phyloP scores from a whole-genome alignment of 2,888 invertebrate genomes.

The Lasioglossum villosulum region DNA sequence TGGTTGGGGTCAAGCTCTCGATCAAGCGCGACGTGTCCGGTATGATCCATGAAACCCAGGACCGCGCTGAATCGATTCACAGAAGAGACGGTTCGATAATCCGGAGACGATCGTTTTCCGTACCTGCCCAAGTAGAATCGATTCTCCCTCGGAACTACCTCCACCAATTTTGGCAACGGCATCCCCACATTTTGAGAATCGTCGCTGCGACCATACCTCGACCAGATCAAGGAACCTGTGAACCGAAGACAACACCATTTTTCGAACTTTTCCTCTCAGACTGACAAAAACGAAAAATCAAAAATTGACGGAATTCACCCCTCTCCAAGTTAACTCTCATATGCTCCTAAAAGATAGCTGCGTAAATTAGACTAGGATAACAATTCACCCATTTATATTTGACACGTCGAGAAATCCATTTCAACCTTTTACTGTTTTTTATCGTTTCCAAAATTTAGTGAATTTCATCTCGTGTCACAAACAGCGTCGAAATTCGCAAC shows the following conservation, averaged over 20 bases:
- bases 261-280: too few relatives aligned
- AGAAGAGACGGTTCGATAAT: conserved; percentile 39
- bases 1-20: conserved; percentile 27
- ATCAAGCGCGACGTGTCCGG: conserved; percentile 30
- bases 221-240: conserved; percentile 33
- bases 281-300: too few relatives aligned
- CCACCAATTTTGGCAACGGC: conserved; percentile 57
- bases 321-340: too few relatives aligned
- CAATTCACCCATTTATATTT: too few relatives aligned
- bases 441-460: background rate
- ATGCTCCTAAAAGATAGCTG: too few relatives aligned
- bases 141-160: conserved; percentile 76
- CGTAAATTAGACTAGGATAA: too few relatives aligned
- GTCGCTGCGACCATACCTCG: conserved; percentile 76
- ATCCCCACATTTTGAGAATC: conserved; percentile 42
- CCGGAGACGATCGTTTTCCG: conserved; percentile 77
- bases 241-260: background rate
- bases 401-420: too few relatives aligned
- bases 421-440: too few relatives aligned
- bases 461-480: background rate
- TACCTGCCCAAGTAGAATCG: conserved; percentile 82
- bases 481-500: background rate
- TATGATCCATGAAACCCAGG: conserved; percentile 70
- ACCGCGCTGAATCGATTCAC: conserved; percentile 65
- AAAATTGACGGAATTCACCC: too few relatives aligned